phyloP scores from a whole-genome alignment of 2,113 vertebrate species.

The Hemichromis elongatus region DNA sequence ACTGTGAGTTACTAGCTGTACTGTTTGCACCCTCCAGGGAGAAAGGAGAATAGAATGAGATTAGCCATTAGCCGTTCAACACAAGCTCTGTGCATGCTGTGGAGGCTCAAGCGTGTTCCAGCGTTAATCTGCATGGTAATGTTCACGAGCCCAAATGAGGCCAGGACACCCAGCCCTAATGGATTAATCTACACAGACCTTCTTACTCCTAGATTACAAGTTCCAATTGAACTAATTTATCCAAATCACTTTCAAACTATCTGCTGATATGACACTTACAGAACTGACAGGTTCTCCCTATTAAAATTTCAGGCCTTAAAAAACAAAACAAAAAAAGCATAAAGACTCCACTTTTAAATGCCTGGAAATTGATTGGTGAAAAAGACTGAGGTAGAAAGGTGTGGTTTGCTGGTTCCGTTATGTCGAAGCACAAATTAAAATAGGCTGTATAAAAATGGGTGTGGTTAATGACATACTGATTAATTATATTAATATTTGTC shows the following conservation, averaged over 20 bases:
- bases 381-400: neutral
- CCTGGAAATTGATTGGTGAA: neutral
- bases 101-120: constrained; percentile 54
- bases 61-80: constrained; percentile 63
- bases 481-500: constrained; percentile 1
- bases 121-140: constrained; percentile 67
- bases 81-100: constrained; percentile 40
- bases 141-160: constrained; percentile 59
- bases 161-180: constrained; percentile 56
- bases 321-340: neutral
- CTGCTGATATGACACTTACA: neutral
- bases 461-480: neutral
- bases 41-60: constrained; percentile 53
- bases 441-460: neutral
- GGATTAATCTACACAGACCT: constrained; percentile 55
- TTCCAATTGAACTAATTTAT: constrained; percentile 41
- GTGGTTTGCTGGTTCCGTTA: neutral
- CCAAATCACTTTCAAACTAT: constrained; percentile 31
- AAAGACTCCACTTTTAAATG: neutral
- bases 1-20: neutral
- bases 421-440: neutral
- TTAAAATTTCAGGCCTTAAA: neutral
- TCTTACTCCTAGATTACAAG: constrained; percentile 43
- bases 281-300: neutral
- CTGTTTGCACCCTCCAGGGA: neutral